Conservation (phyloP, 2,797 vertebrate genomes). For the Diceros bicornis region DNA sequence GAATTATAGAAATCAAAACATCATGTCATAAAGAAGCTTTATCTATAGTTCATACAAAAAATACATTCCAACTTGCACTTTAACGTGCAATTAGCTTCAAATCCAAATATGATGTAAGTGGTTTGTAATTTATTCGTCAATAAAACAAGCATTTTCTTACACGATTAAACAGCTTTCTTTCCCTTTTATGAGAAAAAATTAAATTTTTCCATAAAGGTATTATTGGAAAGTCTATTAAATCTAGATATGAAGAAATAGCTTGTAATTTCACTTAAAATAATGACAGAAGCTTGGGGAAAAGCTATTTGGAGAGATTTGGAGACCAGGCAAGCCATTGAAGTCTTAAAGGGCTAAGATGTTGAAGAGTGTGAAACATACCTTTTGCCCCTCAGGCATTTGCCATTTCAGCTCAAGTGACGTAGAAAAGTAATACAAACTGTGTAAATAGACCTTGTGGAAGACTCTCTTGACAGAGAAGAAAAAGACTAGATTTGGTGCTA, state of each 20-base stretch:
- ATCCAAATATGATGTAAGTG: not conserved
- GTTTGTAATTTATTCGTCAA: not conserved
- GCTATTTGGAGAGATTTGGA: not conserved
- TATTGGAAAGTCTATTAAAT: not conserved
- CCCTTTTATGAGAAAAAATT: not conserved
- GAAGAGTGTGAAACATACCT: not conserved
- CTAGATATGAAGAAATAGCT: not conserved
- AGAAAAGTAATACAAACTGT: not conserved
- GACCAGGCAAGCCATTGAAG: not conserved
- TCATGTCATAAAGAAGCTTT: not conserved
- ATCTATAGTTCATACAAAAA: not conserved
- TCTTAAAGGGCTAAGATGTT: not conserved
- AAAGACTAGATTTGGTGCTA: not conserved
- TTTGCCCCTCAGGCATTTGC: not conserved
- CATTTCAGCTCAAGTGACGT: not conserved
- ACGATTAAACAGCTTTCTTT: not conserved
- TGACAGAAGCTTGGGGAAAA: not conserved
- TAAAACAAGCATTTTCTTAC: not conserved
- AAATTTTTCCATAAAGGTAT: not conserved
- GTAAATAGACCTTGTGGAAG: not conserved
- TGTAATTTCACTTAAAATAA: not conserved
- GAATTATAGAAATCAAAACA: not conserved
- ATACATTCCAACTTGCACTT: not conserved
- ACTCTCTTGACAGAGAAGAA: not conserved
- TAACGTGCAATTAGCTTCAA: not conserved